phyloP scores from a whole-genome alignment of 1,140 invertebrate species.

The Pogonomyrmex barbatus region DNA sequence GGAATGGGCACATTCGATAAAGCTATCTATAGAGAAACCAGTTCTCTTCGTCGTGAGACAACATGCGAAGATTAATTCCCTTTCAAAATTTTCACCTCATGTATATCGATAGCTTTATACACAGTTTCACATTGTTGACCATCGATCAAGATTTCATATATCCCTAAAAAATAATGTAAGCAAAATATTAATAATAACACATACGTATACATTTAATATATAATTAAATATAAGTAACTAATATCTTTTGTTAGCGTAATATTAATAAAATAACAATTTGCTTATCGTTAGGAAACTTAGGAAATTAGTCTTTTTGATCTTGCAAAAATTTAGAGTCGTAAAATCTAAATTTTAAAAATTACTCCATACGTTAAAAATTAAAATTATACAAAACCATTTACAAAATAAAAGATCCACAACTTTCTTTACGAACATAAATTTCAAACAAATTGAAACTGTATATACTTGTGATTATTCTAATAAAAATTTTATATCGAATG shows the following conservation, averaged over 20 bases:
- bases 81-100: constrained; percentile 70
- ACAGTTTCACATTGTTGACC: neutral
- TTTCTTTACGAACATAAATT: neutral
- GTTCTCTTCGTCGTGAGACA: constrained; percentile 26
- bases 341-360: neutral
- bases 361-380: neutral
- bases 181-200: neutral
- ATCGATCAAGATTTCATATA: neutral
- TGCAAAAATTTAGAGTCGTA: neutral
- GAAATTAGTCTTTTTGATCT: neutral
- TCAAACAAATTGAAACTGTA: neutral
- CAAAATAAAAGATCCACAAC: neutral
- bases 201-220: neutral
- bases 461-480: neutral
- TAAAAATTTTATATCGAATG: neutral
- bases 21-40: constrained; percentile 28
- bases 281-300: neutral
- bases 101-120: constrained; percentile 9
- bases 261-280: neutral
- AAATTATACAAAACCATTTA: neutral
- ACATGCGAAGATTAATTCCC: constrained; percentile 72
- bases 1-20: constrained; percentile 37
- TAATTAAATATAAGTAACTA: neutral
- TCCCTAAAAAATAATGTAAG: neutral
- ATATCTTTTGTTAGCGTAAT: neutral